Evolutionary conservation across 1,140 invertebrate genomes (phyloP).

Genomic region (Drosophila nebulosa): DNA sequence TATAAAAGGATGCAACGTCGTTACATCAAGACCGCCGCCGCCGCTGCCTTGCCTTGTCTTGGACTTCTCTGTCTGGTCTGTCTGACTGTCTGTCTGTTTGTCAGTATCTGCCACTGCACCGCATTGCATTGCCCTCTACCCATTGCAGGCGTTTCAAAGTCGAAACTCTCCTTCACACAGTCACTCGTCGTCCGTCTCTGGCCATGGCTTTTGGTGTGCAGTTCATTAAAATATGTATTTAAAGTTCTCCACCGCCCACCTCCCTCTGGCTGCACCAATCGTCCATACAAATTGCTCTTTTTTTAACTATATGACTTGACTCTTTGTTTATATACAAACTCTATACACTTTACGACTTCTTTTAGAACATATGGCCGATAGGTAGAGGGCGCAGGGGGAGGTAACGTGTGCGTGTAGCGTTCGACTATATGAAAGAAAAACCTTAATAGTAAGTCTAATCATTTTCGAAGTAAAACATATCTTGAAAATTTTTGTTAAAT

Average conservation of each 20-base stretch:
- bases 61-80: neutral
- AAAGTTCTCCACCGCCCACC: constrained; percentile 2
- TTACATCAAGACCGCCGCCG: constrained; percentile 10
- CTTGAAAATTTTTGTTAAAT: too few species aligned
- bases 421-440: neutral
- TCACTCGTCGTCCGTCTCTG: neutral
- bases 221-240: constrained; percentile 57
- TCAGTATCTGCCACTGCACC: constrained; percentile 23
- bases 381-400: neutral
- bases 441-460: neutral
- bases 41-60: neutral
- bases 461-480: neutral
- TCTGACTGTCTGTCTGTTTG: constrained; percentile 14
- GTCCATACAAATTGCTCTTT: constrained; percentile 34
- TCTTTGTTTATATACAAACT: constrained; percentile 45
- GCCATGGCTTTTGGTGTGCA: constrained; percentile 22
- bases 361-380: neutral
- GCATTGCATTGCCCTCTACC: neutral
- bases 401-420: constrained; percentile 28
- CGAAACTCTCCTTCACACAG: neutral
- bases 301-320: constrained; percentile 38
- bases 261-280: neutral
- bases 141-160: constrained; percentile 7
- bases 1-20: constrained; percentile 43
- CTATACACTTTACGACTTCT: constrained; percentile 38